Percentiles rank a stretch among this genome's conserved stretches.
Conservation (phyloP, 2,888 invertebrate species). For the Lasius platythorax region DNA sequence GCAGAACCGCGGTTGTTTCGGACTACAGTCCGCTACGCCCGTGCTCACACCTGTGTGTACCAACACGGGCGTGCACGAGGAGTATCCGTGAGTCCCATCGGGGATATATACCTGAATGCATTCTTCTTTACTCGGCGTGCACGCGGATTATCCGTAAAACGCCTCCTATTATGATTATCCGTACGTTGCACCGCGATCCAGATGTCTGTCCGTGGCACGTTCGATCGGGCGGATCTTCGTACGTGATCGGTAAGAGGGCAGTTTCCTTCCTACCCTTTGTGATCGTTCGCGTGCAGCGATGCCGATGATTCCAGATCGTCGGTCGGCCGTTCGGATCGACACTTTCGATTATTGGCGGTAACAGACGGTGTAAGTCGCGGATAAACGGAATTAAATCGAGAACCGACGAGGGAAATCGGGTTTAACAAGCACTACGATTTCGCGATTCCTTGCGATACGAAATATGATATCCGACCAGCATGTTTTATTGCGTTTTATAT, state of each 20-base stretch:
- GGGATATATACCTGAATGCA: slow-evolving; percentile 62
- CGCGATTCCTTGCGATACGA: neutral
- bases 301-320: slow-evolving; percentile 54
- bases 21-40: slow-evolving; percentile 3
- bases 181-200: slow-evolving; percentile 72
- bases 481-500: neutral
- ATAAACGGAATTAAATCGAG: slow-evolving; percentile 24
- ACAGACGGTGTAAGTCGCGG: slow-evolving; percentile 10
- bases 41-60: slow-evolving; percentile 48
- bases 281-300: slow-evolving; percentile 56
- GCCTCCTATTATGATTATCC: slow-evolving; percentile 76
- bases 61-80: slow-evolving; percentile 17
- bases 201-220: slow-evolving; percentile 75
- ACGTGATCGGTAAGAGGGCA: slow-evolving; percentile 74
- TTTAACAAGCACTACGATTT: neutral
- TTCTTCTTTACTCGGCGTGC: slow-evolving; percentile 59
- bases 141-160: slow-evolving; percentile 76
- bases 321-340: slow-evolving; percentile 21
- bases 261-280: slow-evolving; percentile 62
- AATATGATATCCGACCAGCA: neutral
- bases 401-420: neutral
- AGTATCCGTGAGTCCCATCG: slow-evolving; percentile 41
- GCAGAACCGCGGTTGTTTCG: slow-evolving; percentile 45
- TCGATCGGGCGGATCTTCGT: slow-evolving; percentile 69
- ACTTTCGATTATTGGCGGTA: slow-evolving; percentile 36